Evolutionary conservation across 2,888 invertebrate species (phyloP).

Genomic region (Andrena minutula): DNA sequence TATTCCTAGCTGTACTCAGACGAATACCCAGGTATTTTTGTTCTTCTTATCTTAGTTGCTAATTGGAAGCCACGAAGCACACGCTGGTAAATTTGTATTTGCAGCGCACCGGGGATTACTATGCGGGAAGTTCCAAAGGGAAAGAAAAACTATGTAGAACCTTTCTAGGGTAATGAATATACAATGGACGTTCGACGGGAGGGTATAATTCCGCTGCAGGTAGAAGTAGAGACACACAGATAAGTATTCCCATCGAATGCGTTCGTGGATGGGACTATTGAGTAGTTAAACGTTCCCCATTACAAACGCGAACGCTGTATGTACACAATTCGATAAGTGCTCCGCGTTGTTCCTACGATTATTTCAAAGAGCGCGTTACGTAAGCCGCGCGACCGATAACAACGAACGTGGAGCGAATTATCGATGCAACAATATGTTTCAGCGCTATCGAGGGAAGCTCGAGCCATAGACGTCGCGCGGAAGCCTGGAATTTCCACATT

Average conservation of each 20-base stretch:
- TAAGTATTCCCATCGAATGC: neutral
- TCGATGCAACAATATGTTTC: constrained; percentile 25
- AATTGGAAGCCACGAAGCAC: too few relatives aligned
- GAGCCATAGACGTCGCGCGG: neutral
- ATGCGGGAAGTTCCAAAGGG: neutral
- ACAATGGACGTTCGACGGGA: neutral
- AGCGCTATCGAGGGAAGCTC: neutral
- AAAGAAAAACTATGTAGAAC: neutral
- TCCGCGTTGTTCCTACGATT: constrained; percentile 24
- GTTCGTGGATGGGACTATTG: constrained; percentile 6
- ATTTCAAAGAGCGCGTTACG: constrained; percentile 18
- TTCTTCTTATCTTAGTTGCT: too few relatives aligned
- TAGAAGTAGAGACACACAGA: neutral
- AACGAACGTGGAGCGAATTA: neutral
- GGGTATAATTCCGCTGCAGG: neutral
- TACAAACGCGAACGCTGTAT: constrained; percentile 15
- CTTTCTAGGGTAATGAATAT: constrained; percentile 2
- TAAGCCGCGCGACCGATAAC: constrained; percentile 14
- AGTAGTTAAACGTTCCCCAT: constrained; percentile 19
- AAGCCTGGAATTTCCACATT: too few relatives aligned
- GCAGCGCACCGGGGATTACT: neutral
- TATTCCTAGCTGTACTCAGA: too few relatives aligned
- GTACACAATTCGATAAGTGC: constrained; percentile 30
- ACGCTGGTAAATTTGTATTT: too few relatives aligned
- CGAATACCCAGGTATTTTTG: too few relatives aligned